phyloP scores from a whole-genome alignment of 2,888 invertebrate genomes.

The Platycheirus albimanus region DNA sequence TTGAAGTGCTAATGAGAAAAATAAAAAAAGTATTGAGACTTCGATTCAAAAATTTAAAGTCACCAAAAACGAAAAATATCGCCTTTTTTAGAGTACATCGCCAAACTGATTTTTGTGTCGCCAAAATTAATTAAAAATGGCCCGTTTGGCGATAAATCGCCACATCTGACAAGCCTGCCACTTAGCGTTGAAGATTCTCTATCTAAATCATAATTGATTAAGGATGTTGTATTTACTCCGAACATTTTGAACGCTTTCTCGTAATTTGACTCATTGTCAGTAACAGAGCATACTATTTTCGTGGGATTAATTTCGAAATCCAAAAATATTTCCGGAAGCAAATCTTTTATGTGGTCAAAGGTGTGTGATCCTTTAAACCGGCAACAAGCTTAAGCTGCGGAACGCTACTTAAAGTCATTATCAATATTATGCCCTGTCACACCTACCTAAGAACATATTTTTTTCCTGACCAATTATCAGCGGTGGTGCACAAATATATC shows the following conservation, averaged over 20 bases:
- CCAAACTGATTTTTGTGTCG: too few species aligned
- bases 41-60: too few species aligned
- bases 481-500: conserved; percentile 22
- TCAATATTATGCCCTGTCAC: conserved; percentile 23
- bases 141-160: too few species aligned
- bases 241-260: background rate
- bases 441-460: conserved; percentile 24
- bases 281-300: conserved; percentile 9
- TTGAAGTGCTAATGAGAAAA: too few species aligned
- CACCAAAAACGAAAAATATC: too few species aligned
- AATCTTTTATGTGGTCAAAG: background rate
- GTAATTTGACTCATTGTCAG: background rate
- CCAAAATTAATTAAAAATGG: too few species aligned
- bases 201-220: conserved; percentile 27
- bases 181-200: conserved; percentile 12
- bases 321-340: conserved; percentile 8
- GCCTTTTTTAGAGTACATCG: too few species aligned
- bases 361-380: conserved; percentile 16
- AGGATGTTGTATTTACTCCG: conserved; percentile 30
- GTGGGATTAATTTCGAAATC: conserved; percentile 8
- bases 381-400: conserved; percentile 24
- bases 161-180: too few species aligned
- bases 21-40: too few species aligned
- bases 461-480: conserved; percentile 31
- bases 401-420: conserved; percentile 8